Conservation (phyloP, 2,113 vertebrate species). For the Dasyornis broadbenti region DNA sequence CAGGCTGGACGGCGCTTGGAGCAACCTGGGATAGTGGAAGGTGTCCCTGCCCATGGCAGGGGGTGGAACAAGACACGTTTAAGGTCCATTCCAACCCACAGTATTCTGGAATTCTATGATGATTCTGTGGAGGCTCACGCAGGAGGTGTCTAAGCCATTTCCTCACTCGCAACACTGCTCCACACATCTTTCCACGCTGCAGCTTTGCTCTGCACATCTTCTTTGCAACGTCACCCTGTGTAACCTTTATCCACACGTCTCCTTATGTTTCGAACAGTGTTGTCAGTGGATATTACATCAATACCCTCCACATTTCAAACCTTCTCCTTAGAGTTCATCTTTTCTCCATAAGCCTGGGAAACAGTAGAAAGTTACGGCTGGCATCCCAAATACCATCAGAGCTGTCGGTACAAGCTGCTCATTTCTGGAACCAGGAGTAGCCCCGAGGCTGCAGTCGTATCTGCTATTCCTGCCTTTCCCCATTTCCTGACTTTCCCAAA, state of each 20-base stretch:
- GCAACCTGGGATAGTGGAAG: no score
- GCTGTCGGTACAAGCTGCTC: rapidly evolving
- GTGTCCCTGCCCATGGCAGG: not conserved
- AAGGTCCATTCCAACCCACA: not conserved
- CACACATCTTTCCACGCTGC: not conserved
- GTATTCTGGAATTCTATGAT: not conserved
- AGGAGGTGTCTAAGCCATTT: not conserved
- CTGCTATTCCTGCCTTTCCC: not conserved
- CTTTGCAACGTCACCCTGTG: not conserved
- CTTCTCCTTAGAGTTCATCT: not conserved
- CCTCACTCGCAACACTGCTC: not conserved
- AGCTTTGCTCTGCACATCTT: not conserved
- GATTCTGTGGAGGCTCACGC: rapidly evolving
- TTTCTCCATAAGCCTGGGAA: not conserved
- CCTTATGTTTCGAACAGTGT: not conserved
- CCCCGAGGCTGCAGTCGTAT: not conserved
- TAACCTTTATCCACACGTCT: not conserved
- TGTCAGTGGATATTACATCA: not conserved
- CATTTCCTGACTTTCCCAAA: not conserved
- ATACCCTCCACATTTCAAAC: not conserved
- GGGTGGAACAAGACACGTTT: not conserved
- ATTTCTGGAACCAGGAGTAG: not conserved
- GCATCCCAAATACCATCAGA: not conserved
- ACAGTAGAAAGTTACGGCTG: rapidly evolving
- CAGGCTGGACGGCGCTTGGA: rapidly evolving